These are phyloP conservation scores for Ormyrus thymus DNA, from an alignment of 2,888 invertebrate genomes.

Conservation along the genomic window DNA sequence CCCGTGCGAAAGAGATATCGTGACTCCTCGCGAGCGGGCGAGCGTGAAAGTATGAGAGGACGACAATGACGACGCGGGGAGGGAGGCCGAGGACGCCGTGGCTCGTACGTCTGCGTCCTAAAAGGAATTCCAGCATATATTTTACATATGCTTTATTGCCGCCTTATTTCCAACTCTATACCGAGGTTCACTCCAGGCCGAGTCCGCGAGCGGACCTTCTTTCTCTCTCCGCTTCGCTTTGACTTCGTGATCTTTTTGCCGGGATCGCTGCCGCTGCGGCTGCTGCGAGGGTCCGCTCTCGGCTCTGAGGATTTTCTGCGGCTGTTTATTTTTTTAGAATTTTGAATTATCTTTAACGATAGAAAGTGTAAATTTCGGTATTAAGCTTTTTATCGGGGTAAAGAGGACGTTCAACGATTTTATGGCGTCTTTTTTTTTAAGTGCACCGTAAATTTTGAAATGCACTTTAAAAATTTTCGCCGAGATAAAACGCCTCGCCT, in stretches of 20 bases:
- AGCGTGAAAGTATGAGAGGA: conserved; percentile 55
- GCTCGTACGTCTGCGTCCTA: conserved; percentile 74
- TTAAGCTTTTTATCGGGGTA: neutral
- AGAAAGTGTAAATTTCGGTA: no score
- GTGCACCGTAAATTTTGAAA: no score
- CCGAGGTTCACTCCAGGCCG: conserved; percentile 52
- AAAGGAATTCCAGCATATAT: conserved; percentile 76
- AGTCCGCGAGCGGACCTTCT: conserved; percentile 48
- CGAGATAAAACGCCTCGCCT: no score
- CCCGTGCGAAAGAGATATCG: conserved; percentile 63
- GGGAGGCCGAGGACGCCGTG: conserved; percentile 25
- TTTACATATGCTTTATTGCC: conserved; percentile 75
- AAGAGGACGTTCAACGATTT: neutral
- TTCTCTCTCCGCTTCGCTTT: conserved; percentile 11
- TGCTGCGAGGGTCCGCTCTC: conserved; percentile 3
- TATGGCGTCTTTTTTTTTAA: neutral
- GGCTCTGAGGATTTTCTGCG: conserved; percentile 1
- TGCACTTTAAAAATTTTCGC: no score
- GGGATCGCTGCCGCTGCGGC: neutral
- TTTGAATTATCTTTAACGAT: no score
- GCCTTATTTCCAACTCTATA: conserved; percentile 72
- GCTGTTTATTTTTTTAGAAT: neutral
- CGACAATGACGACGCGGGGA: conserved; percentile 48
- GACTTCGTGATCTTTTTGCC: neutral
- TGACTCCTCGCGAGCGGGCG: conserved; percentile 65